Evolutionary conservation across 2,888 invertebrate genomes (phyloP).

Genomic region (Branchipolynoe longqiensis): DNA sequence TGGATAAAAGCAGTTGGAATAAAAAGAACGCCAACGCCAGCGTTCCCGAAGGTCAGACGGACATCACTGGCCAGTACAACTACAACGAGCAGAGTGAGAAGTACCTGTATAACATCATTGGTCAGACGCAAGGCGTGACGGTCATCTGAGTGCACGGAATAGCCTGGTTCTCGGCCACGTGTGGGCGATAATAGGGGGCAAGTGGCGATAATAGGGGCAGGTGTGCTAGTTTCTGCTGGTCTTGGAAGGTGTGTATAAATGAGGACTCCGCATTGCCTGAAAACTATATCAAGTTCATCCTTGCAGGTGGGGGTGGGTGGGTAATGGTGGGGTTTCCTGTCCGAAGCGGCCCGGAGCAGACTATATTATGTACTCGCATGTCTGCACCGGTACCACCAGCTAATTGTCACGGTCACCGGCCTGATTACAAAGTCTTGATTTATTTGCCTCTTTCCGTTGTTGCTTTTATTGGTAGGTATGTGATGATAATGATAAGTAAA

Average conservation of each 20-base stretch:
- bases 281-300: background rate
- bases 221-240: background rate
- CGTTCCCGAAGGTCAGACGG: background rate
- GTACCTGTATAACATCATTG: slow-evolving; percentile 56
- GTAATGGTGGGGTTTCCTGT: too few relatives aligned
- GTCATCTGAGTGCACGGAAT: slow-evolving; percentile 25
- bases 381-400: too few relatives aligned
- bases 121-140: slow-evolving; percentile 54
- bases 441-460: background rate
- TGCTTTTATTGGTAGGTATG: background rate
- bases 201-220: background rate
- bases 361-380: too few relatives aligned
- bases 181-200: background rate
- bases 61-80: background rate
- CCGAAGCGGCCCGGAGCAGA: too few relatives aligned
- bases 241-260: background rate
- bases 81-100: slow-evolving; percentile 14
- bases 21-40: background rate
- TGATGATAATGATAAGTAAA: background rate
- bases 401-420: background rate
- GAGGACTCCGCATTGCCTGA: background rate
- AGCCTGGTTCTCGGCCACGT: background rate
- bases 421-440: background rate
- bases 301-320: too few relatives aligned
- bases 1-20: background rate